Conservation (phyloP, 2,888 invertebrate species). For the Tuberolachnus salignus region DNA sequence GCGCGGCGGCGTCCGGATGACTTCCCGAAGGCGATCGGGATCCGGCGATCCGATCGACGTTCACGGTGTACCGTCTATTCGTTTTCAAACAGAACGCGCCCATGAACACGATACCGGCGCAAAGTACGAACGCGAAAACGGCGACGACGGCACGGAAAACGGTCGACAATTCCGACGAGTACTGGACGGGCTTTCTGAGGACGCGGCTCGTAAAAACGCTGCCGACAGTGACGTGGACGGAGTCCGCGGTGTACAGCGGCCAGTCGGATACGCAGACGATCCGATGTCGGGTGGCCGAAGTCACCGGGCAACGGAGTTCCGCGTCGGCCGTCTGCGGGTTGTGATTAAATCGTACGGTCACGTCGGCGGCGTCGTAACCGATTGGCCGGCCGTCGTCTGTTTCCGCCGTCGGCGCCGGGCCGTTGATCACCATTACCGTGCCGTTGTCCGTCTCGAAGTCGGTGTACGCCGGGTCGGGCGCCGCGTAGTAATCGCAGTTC, state of each 20-base stretch:
- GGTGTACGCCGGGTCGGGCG: slow-evolving; percentile 7
- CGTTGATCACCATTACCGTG: neutral
- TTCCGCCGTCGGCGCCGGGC: neutral
- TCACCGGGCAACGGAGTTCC: neutral
- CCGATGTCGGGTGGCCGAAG: too few relatives aligned
- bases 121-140: too few relatives aligned
- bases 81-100: neutral
- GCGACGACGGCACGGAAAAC: neutral
- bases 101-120: too few relatives aligned
- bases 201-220: neutral
- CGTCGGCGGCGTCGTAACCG: neutral
- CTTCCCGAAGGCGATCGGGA: too few relatives aligned
- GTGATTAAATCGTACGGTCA: neutral
- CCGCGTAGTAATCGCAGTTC: neutral
- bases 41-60: too few relatives aligned
- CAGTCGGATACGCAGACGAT: neutral
- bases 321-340: neutral
- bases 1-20: too few relatives aligned
- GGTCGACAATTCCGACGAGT: too few relatives aligned
- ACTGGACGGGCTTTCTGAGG: neutral
- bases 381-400: too few relatives aligned
- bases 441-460: neutral
- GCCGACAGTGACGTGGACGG: neutral
- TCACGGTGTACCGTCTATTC: neutral
- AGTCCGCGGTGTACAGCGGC: neutral